Evolutionary conservation across 2,113 vertebrate genomes (phyloP).

Genomic region (Alethe castanea): DNA sequence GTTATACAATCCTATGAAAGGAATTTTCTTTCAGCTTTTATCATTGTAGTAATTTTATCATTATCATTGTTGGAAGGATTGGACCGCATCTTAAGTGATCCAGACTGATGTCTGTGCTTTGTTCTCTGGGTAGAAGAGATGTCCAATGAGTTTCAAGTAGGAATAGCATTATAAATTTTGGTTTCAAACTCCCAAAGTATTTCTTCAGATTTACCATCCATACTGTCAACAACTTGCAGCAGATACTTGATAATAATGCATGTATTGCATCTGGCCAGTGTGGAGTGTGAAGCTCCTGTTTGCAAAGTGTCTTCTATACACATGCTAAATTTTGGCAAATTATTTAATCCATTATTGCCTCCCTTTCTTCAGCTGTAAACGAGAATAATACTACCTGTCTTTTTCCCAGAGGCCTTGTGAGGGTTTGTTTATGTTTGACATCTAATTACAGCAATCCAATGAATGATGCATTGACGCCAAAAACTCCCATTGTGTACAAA

Average conservation of each 20-base stretch:
- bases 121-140: not conserved
- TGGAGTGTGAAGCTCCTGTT: not conserved
- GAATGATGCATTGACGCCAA: not conserved
- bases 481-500: not conserved
- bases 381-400: not conserved
- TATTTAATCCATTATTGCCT: not conserved
- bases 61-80: not conserved
- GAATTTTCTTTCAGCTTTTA: not conserved
- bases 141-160: not conserved
- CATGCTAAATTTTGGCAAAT: not conserved
- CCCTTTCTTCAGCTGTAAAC: not conserved
- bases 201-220: not conserved
- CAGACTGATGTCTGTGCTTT: not conserved
- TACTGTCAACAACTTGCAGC: not conserved
- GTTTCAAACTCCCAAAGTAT: not conserved
- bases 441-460: not conserved
- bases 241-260: not conserved
- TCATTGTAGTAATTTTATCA: not conserved
- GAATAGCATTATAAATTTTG: not conserved
- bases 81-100: not conserved
- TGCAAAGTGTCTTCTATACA: not conserved
- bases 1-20: not conserved
- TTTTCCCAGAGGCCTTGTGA: not conserved
- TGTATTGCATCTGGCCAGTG: rapidly evolving
- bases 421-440: not conserved